Evolutionary conservation across 1,140 invertebrate genomes (phyloP), one percentile per base, ranked within the genome.

Genomic region (Phenacoccus solenopsis): DNA sequence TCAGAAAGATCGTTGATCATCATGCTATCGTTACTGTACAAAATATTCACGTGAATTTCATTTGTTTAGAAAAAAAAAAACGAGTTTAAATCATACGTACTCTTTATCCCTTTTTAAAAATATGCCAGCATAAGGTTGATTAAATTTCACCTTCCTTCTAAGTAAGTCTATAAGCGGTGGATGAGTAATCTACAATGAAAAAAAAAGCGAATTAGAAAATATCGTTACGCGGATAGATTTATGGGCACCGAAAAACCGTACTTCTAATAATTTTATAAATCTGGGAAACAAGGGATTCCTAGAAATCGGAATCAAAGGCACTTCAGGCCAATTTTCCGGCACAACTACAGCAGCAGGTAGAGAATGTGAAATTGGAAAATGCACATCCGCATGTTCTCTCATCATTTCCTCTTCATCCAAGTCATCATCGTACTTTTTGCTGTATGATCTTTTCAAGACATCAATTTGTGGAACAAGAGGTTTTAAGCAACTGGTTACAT

Each of bases 221-320:
- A 64, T 22, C 12, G 27, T 28, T 21, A 70, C 27, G 32, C 30
- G 61, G 38, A 69, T 10, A 30, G 56, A 70, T 68, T 30, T 28
- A 21, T n/a, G 59, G 7, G 7, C 67, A 68, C 7, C 28, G n/a
- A 22, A 27, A 30, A 71, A 73, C 75, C 75, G 77, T 78, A 94
- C 90, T 82, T 98, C 96, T 72, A 99, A 88, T 72, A 98, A 87
- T 82, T 99, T 99, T 72, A 98, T 95, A 81, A 99, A 99, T 75
- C 93, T 86, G 49, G 97, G 98, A 83, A 99, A 99, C 0, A 99
- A 90, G 32, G 96, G 96, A 83, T 96, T 95, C 74, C 94, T 85
- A 75, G 84, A 90, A 70, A 98, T 90, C 1, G 96, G 93, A 75
- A 99, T 91, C 13, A 99, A 86, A 56, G 97, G 97, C 9, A 99